phyloP scores from a whole-genome alignment of 1,140 invertebrate species.

The Megalopta genalis region DNA sequence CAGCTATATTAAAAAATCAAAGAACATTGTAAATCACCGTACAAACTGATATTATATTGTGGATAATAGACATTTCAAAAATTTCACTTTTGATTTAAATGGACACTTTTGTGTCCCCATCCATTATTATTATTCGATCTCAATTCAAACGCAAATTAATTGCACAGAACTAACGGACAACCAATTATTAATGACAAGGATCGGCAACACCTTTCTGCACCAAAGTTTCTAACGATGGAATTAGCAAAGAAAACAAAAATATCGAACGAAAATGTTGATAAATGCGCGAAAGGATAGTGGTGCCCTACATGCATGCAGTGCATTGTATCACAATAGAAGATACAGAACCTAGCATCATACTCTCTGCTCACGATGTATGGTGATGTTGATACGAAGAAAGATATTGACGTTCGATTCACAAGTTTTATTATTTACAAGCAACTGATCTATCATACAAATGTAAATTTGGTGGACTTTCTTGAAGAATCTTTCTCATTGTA shows the following conservation, averaged over 20 bases:
- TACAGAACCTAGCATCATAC: constrained; percentile 19
- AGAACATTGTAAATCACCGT: constrained; percentile 20
- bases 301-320: constrained; percentile 13
- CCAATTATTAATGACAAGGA: constrained; percentile 11
- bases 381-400: constrained; percentile 32
- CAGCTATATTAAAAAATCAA: constrained; percentile 31
- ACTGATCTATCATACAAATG: constrained; percentile 35
- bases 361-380: constrained; percentile 10
- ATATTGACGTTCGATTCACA: constrained; percentile 37
- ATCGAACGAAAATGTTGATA: constrained; percentile 36
- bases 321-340: constrained; percentile 28
- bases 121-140: neutral
- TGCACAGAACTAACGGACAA: constrained; percentile 24
- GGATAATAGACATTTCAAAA: constrained; percentile 5
- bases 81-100: constrained; percentile 5
- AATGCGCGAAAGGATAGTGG: constrained; percentile 49
- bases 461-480: constrained; percentile 39
- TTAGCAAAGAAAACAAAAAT: constrained; percentile 32
- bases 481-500: constrained; percentile 13
- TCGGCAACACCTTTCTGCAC: constrained; percentile 41
- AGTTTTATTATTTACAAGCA: constrained; percentile 50
- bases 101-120: constrained; percentile 3
- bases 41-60: neutral
- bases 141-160: neutral
- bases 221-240: constrained; percentile 28